Conservation (phyloP, 2,797 vertebrate species). For the Tragelaphus eurycerus region DNA sequence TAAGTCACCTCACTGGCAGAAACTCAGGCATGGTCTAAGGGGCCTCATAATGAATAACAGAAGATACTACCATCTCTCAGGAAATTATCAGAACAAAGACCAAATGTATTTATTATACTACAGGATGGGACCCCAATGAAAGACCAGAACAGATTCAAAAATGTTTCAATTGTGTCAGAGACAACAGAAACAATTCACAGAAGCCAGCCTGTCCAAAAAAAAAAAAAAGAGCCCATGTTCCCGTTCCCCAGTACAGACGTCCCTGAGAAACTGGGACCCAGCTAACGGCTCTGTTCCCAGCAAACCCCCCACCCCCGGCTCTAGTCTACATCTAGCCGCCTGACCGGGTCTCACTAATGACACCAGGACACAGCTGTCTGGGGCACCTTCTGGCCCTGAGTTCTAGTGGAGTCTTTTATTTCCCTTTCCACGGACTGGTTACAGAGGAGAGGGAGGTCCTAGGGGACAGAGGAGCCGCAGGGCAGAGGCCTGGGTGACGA, state of each 20-base stretch:
- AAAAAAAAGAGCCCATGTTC: not conserved
- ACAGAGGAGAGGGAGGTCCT: not conserved
- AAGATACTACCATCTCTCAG: not conserved
- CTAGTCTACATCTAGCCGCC: not conserved
- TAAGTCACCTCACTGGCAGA: not conserved
- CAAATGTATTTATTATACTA: not conserved
- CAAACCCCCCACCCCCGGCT: fast-evolving
- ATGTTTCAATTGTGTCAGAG: not conserved
- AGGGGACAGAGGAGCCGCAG: not conserved
- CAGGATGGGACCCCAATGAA: not conserved
- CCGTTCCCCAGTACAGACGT: not conserved
- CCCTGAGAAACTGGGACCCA: not conserved
- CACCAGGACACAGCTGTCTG: not conserved
- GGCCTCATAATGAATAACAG: not conserved
- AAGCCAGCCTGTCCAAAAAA: not conserved
- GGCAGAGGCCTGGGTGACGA: not conserved
- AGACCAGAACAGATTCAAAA: not conserved
- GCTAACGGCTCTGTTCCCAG: not conserved
- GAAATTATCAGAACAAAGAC: not conserved
- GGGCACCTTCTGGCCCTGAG: not conserved
- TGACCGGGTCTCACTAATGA: not conserved
- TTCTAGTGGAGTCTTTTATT: not conserved
- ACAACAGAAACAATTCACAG: not conserved
- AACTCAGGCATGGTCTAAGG: not conserved
- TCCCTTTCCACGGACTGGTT: not conserved